phyloP scores from a whole-genome alignment of 2,113 vertebrate genomes.

The Neotragus moschatus region DNA sequence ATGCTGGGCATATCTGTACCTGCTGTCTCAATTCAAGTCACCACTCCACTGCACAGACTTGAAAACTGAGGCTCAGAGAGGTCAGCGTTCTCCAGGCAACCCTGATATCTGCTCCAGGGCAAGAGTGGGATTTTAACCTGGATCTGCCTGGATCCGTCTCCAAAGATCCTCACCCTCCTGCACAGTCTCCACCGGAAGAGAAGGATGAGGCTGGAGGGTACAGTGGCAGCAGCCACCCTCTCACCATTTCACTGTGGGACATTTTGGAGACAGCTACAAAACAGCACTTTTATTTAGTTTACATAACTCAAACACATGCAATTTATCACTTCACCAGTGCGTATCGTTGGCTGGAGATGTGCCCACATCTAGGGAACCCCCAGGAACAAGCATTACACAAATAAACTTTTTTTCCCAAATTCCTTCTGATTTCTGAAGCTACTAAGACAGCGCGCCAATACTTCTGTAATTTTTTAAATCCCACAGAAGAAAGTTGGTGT shows the following conservation, averaged over 20 bases:
- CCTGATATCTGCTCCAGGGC: background rate
- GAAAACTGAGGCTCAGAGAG: background rate
- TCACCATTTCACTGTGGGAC: rapidly evolving
- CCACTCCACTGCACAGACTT: background rate
- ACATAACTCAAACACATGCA: background rate
- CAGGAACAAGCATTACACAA: background rate
- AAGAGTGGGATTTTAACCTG: background rate
- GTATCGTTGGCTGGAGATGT: background rate
- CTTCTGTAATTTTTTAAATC: background rate
- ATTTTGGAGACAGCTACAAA: background rate
- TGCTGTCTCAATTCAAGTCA: background rate
- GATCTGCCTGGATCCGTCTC: too few species aligned
- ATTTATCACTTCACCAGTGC: rapidly evolving
- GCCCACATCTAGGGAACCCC: background rate
- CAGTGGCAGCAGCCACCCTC: background rate
- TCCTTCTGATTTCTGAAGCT: background rate
- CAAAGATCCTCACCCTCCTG: background rate
- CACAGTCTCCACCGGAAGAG: rapidly evolving
- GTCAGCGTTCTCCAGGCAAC: background rate
- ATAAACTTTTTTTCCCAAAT: background rate
- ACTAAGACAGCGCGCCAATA: background rate
- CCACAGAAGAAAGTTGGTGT: background rate
- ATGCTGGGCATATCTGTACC: background rate
- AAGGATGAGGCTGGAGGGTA: rapidly evolving
- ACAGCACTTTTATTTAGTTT: background rate